Conservation (phyloP, 2,113 vertebrate genomes). For the Aptenodytes forsteri region DNA sequence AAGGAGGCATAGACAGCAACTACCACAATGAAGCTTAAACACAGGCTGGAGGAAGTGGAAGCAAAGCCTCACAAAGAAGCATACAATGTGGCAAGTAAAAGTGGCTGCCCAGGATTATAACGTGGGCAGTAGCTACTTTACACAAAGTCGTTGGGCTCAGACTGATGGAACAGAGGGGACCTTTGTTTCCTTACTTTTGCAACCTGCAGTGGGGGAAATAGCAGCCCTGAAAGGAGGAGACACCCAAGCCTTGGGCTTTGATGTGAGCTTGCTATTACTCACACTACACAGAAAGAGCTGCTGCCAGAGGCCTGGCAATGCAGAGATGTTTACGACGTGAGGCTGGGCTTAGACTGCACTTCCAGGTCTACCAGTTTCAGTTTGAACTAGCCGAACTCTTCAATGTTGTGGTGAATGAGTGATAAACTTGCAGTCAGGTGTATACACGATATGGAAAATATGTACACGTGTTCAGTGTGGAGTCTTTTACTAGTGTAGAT, state of each 20-base stretch:
- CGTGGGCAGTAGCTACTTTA: neutral
- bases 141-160: neutral
- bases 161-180: neutral
- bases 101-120: neutral
- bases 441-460: neutral
- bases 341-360: neutral
- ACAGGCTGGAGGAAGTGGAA: neutral
- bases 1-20: neutral
- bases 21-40: neutral
- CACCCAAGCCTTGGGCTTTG: neutral
- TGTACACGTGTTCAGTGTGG: neutral
- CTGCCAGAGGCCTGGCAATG: neutral
- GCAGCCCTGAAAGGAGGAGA: neutral
- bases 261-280: neutral
- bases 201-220: neutral
- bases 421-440: neutral
- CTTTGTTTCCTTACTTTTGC: neutral
- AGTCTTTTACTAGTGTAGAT: neutral
- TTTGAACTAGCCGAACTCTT: neutral
- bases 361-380: neutral
- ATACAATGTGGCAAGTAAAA: neutral
- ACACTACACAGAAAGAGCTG: neutral
- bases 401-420: neutral
- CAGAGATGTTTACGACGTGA: neutral
- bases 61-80: neutral